Percentiles rank a stretch among this genome's conserved stretches.
phyloP scores from a whole-genome alignment of 1,140 invertebrate species.

The Sarcophaga peregrina region DNA sequence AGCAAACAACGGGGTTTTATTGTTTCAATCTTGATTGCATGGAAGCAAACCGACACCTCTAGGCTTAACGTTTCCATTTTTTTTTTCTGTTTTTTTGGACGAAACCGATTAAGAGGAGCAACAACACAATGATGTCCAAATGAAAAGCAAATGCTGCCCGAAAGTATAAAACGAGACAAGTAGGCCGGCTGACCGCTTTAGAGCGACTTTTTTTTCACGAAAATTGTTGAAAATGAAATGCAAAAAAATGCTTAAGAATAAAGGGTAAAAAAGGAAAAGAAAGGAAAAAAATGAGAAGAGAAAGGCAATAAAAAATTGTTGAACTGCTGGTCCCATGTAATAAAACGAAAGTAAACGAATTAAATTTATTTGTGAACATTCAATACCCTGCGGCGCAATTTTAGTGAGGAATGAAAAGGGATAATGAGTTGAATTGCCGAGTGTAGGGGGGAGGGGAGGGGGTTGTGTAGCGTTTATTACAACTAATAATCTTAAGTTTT shows the following conservation, averaged over 20 bases:
- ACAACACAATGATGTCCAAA: neutral
- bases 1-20: neutral
- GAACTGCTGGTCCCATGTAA: neutral
- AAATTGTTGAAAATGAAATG: neutral
- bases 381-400: no score
- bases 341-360: neutral
- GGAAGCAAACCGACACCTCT: neutral
- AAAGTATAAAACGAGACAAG: neutral
- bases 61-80: neutral
- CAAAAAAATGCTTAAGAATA: neutral
- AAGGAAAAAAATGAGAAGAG: neutral
- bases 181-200: neutral
- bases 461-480: no score
- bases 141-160: neutral
- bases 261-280: neutral
- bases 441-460: no score
- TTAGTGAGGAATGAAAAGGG: no score
- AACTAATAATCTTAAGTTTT: no score
- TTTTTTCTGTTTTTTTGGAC: no score
- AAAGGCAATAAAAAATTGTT: neutral
- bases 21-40: conserved; percentile 11
- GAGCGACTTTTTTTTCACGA: neutral
- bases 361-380: neutral
- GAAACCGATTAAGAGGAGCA: no score
- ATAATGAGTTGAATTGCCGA: no score